A percentile compares a stretch with the other conserved stretches of the same genome.
phyloP scores from a whole-genome alignment of 2,888 invertebrate genomes.

The Drosophila mimetica region DNA sequence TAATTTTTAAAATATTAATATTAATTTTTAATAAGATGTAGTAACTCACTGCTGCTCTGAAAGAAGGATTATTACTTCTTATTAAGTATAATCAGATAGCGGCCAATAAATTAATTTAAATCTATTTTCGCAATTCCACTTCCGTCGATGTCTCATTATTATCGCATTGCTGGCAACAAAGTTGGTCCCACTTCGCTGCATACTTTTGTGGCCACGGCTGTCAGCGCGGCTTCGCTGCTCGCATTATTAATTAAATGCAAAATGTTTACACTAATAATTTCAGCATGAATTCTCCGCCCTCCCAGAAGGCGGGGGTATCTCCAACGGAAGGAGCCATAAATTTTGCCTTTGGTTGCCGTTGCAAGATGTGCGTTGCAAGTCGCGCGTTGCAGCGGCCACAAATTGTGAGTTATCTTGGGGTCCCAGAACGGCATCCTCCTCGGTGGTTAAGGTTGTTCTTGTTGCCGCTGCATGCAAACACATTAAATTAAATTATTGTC shows the following conservation, averaged over 20 bases:
- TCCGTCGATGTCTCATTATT: conserved; percentile 61
- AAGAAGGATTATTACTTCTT: background rate
- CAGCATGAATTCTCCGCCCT: conserved; percentile 64
- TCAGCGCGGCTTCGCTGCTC: conserved; percentile 31
- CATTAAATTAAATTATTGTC: conserved; percentile 80
- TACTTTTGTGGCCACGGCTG: conserved; percentile 31
- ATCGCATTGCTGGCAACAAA: conserved; percentile 60
- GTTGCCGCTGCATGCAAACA: conserved; percentile 73
- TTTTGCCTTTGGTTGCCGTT: conserved; percentile 49
- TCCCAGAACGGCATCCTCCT: conserved; percentile 47
- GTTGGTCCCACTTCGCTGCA: conserved; percentile 30
- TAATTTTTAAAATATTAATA: too few species aligned
- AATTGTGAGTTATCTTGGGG: conserved; percentile 73
- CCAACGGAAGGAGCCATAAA: conserved; percentile 70
- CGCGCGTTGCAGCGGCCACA: conserved; percentile 63
- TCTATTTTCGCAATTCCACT: background rate
- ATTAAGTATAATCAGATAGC: background rate
- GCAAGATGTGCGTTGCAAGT: conserved; percentile 41
- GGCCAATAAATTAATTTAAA: conserved; percentile 2
- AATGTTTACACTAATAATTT: conserved; percentile 81
- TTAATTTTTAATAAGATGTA: too few species aligned
- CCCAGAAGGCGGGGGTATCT: conserved; percentile 20
- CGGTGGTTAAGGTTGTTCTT: conserved; percentile 28
- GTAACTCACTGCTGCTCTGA: too few species aligned
- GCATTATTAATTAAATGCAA: conserved; percentile 80